These are phyloP conservation scores for Drosophila rufa DNA, from an alignment of 1,140 invertebrate genomes.

Conservation along the genomic window DNA sequence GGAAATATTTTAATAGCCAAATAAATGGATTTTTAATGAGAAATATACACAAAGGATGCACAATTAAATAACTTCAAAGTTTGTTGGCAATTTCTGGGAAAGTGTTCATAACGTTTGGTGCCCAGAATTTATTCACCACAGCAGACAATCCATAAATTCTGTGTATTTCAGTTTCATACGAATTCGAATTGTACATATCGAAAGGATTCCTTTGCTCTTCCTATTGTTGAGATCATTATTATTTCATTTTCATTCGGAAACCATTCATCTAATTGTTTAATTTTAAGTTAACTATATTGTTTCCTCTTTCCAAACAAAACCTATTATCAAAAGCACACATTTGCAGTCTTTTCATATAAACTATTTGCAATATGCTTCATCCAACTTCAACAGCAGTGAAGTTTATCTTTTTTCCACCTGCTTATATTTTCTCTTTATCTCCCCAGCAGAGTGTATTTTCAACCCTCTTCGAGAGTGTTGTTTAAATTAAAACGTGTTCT, in stretches of 20 bases:
- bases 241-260: background rate
- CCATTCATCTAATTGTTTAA: background rate
- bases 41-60: too few relatives aligned
- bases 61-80: too few relatives aligned
- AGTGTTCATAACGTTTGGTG: too few relatives aligned
- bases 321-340: background rate
- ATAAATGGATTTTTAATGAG: too few relatives aligned
- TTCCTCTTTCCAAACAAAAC: background rate
- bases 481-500: slow-evolving; percentile 84
- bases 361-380: background rate
- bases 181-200: too few relatives aligned
- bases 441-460: background rate
- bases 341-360: background rate
- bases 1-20: too few relatives aligned
- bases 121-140: too few relatives aligned
- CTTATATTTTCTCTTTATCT: slow-evolving; percentile 3
- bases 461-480: slow-evolving; percentile 18
- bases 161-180: too few relatives aligned
- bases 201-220: too few relatives aligned
- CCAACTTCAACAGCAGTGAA: background rate
- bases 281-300: background rate
- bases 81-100: too few relatives aligned
- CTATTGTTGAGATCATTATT: too few relatives aligned
- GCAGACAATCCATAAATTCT: too few relatives aligned
- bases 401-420: slow-evolving; percentile 3